A percentile compares a stretch with the other conserved stretches of the same genome.
Evolutionary conservation across 2,113 vertebrate genomes (phyloP).

Genomic region (Dicrurus megarhynchus): DNA sequence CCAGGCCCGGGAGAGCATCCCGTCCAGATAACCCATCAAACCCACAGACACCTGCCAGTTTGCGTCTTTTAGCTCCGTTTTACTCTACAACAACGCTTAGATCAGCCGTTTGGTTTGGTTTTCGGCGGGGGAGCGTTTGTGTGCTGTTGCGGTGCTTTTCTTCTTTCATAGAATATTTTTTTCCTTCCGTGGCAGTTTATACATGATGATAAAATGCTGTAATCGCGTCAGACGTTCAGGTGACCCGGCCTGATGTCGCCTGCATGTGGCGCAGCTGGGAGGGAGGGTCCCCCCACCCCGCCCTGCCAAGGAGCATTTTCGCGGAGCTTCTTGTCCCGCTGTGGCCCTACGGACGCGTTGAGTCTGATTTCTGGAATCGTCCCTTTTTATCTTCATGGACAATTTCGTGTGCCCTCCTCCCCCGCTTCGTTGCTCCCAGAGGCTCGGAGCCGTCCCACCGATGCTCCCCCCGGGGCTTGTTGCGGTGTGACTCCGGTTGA

Average conservation of each 20-base stretch:
- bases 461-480: not conserved
- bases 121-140: not conserved
- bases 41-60: not conserved
- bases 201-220: not conserved
- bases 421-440: not conserved
- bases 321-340: not conserved
- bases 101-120: not conserved
- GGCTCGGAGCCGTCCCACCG: not conserved
- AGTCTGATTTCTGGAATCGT: not conserved
- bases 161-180: not conserved
- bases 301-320: not conserved
- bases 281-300: not conserved
- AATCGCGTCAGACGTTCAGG: not conserved
- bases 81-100: not conserved
- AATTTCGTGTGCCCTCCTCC: not conserved
- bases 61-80: not conserved
- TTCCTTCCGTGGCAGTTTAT: not conserved
- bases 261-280: not conserved
- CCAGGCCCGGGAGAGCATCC: not conserved
- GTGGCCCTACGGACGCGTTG: not conserved
- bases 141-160: not conserved
- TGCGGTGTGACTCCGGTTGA: not conserved
- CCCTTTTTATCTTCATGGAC: not conserved
- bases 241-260: not conserved
- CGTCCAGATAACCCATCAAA: not conserved